Evolutionary conservation across 2,888 invertebrate species (phyloP).

Genomic region (Clivina fossor): DNA sequence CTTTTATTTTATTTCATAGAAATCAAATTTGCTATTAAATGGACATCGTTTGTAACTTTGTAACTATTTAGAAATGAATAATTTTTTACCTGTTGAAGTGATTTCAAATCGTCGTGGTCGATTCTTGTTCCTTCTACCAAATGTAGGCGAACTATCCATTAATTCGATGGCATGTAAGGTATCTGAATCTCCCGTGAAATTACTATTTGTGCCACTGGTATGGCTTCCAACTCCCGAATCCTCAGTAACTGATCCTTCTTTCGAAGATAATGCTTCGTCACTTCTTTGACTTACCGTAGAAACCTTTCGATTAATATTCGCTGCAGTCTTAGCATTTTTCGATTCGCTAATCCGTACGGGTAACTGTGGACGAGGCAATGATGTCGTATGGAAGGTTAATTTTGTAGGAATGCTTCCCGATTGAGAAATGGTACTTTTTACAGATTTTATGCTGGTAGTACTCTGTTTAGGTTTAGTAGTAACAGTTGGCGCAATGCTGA

Average conservation of each 20-base stretch:
- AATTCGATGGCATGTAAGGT: conserved; percentile 48
- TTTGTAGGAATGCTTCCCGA: conserved; percentile 53
- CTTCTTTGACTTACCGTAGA: conserved; percentile 56
- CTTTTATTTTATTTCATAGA: too few species aligned
- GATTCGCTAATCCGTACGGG: conserved; percentile 64
- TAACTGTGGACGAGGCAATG: conserved; percentile 75
- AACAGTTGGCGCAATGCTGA: conserved; percentile 34
- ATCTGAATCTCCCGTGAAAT: conserved; percentile 44
- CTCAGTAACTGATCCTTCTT: conserved; percentile 64
- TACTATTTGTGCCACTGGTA: conserved; percentile 41
- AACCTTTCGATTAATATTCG: conserved; percentile 69
- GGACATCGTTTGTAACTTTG: too few species aligned
- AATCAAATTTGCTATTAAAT: too few species aligned
- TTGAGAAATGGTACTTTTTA: conserved; percentile 37
- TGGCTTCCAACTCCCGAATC: conserved; percentile 63
- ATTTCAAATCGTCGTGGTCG: conserved; percentile 7
- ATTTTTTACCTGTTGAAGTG: conserved; percentile 17
- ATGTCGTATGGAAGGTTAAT: conserved; percentile 69
- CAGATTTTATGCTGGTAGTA: conserved; percentile 40
- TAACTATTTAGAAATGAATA: neutral
- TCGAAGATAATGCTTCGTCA: conserved; percentile 58
- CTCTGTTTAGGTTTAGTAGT: conserved; percentile 10
- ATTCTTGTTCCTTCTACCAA: conserved; percentile 34
- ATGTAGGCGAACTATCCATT: conserved; percentile 49
- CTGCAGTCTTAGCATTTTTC: conserved; percentile 72